A percentile compares a stretch with the other conserved stretches of the same genome.
phyloP scores from a whole-genome alignment of 2,888 invertebrate genomes.

The Tetranychus truncatus region DNA sequence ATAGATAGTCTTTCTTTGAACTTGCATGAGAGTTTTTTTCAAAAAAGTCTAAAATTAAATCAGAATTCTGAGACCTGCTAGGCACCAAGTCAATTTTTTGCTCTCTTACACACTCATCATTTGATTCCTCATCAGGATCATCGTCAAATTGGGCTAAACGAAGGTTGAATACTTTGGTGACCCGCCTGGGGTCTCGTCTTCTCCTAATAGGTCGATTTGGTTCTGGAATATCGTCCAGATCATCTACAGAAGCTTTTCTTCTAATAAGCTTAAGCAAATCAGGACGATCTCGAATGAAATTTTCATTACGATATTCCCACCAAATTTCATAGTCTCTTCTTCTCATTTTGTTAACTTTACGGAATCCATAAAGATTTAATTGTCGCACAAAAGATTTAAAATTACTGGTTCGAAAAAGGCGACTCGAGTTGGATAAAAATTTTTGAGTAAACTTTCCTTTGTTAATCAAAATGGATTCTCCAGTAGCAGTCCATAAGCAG shows the following conservation, averaged over 20 bases:
- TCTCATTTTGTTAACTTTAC: neutral
- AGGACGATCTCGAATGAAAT: neutral
- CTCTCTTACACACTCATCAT: too few relatives aligned
- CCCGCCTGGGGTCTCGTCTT: too few relatives aligned
- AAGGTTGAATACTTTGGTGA: too few relatives aligned
- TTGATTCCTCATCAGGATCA: too few relatives aligned
- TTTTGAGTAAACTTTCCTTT: neutral
- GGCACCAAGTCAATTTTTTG: too few relatives aligned
- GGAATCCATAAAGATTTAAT: constrained; percentile 7
- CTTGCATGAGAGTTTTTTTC: too few relatives aligned
- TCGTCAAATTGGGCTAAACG: too few relatives aligned
- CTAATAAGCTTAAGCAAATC: neutral
- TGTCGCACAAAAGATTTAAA: constrained; percentile 4
- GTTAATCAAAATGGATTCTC: neutral
- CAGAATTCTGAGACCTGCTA: too few relatives aligned
- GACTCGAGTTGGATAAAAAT: neutral
- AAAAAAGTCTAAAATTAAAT: too few relatives aligned
- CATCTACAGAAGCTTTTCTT: neutral
- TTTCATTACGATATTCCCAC: neutral
- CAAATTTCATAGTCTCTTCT: neutral
- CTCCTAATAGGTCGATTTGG: too few relatives aligned
- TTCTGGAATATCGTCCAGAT: neutral
- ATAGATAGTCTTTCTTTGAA: too few relatives aligned
- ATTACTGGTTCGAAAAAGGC: neutral
- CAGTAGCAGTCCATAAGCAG: neutral